Percentiles rank a stretch among this genome's conserved stretches.
These are phyloP conservation scores for Rhogogaster chlorosoma DNA, from an alignment of 2,888 invertebrate species.

Conservation along the genomic window DNA sequence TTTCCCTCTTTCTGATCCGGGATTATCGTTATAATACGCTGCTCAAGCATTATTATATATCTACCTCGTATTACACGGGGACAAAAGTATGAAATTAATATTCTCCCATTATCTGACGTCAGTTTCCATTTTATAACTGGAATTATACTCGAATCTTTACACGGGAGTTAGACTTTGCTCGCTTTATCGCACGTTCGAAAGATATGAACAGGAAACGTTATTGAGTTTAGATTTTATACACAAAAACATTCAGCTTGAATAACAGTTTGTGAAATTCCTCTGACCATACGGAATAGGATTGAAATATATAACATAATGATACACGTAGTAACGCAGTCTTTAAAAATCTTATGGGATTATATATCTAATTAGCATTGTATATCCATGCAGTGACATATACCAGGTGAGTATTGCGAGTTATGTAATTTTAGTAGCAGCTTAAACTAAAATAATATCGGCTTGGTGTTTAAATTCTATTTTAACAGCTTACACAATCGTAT, in stretches of 20 bases:
- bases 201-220: slow-evolving; percentile 15
- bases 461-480: slow-evolving; percentile 45
- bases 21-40: neutral
- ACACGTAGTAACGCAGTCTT: neutral
- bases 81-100: slow-evolving; percentile 8
- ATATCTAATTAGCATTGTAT: slow-evolving; percentile 1
- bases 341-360: neutral
- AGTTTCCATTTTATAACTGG: neutral
- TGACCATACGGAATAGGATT: neutral
- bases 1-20: neutral
- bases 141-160: slow-evolving; percentile 11
- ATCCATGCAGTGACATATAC: slow-evolving; percentile 2
- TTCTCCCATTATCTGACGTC: slow-evolving; percentile 9
- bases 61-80: neutral
- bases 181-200: slow-evolving; percentile 19
- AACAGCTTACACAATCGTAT: slow-evolving; percentile 44
- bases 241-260: slow-evolving; percentile 25
- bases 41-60: neutral
- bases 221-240: neutral
- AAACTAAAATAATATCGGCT: slow-evolving; percentile 40
- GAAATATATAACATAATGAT: neutral
- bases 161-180: slow-evolving; percentile 12
- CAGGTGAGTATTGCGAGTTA: slow-evolving; percentile 30
- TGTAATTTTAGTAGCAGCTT: slow-evolving; percentile 29
- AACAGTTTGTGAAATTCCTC: slow-evolving; percentile 17